These are phyloP conservation scores for Erebia ligea DNA, from an alignment of 2,888 invertebrate species.

Conservation along the genomic window DNA sequence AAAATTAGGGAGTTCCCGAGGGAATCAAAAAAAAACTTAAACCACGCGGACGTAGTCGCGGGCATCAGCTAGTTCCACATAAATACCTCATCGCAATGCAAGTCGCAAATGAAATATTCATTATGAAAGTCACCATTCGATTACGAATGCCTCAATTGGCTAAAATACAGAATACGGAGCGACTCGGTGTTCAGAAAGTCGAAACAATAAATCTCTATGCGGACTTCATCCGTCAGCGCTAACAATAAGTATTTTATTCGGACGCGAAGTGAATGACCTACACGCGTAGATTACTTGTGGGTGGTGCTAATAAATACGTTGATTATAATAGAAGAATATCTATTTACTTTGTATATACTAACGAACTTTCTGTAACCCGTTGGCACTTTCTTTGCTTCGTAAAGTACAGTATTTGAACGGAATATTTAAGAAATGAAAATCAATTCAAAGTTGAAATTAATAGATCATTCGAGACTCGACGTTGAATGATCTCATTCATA, in stretches of 20 bases:
- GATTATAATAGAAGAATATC: conserved; percentile 13
- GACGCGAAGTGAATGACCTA: conserved; percentile 54
- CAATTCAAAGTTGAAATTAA: neutral
- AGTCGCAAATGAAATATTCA: conserved; percentile 29
- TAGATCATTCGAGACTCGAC: conserved; percentile 40
- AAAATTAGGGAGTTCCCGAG: too few relatives aligned
- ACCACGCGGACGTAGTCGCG: too few relatives aligned
- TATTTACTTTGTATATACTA: conserved; percentile 1
- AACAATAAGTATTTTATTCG: conserved; percentile 49
- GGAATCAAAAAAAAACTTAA: too few relatives aligned
- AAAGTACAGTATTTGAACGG: neutral
- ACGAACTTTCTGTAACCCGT: neutral
- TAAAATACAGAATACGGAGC: conserved; percentile 28
- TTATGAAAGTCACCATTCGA: conserved; percentile 27
- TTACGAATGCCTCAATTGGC: conserved; percentile 31
- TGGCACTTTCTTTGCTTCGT: neutral
- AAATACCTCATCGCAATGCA: conserved; percentile 26
- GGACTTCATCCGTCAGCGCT: conserved; percentile 42
- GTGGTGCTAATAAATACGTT: conserved; percentile 40
- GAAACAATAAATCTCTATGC: conserved; percentile 41
- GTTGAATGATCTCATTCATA: conserved; percentile 48
- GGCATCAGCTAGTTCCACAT: too few relatives aligned
- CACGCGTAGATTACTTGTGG: conserved; percentile 46
- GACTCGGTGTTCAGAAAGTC: conserved; percentile 36
- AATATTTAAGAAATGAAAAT: neutral